Conservation (phyloP, 2,113 vertebrate species). For the Rhabdornis inornatus region DNA sequence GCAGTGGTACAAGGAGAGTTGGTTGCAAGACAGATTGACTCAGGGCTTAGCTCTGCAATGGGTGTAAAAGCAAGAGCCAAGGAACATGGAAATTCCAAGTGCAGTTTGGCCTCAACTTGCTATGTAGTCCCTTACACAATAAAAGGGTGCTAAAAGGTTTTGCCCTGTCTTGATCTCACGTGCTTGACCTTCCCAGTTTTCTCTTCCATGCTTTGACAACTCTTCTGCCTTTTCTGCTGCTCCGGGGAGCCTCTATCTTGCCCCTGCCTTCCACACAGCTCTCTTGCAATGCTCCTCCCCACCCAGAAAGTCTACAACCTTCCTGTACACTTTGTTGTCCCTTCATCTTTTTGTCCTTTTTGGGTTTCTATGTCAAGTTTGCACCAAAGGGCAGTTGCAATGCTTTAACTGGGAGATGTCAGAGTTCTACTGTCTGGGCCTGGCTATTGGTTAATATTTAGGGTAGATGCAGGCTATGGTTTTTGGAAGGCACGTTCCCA, state of each 20-base stretch:
- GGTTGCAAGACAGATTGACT: background rate
- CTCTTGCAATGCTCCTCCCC: background rate
- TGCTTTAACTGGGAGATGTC: background rate
- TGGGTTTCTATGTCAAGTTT: background rate
- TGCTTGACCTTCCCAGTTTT: background rate
- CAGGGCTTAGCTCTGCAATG: background rate
- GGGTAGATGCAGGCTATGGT: background rate
- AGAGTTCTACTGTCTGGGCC: background rate
- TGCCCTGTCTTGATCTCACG: background rate
- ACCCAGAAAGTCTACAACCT: background rate
- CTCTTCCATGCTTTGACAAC: background rate
- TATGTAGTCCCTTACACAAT: background rate
- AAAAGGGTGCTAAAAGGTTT: background rate
- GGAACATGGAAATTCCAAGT: background rate
- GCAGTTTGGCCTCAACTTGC: background rate
- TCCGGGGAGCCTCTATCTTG: background rate
- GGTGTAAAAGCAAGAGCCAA: background rate
- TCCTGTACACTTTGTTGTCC: background rate
- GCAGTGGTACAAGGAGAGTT: background rate
- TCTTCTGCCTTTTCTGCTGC: background rate
- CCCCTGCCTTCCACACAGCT: background rate
- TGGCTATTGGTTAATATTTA: background rate
- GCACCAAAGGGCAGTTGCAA: background rate
- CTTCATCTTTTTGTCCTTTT: background rate
- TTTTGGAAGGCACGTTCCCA: background rate